phyloP scores from a whole-genome alignment of 2,888 invertebrate species.

The Nymphalis urticae region DNA sequence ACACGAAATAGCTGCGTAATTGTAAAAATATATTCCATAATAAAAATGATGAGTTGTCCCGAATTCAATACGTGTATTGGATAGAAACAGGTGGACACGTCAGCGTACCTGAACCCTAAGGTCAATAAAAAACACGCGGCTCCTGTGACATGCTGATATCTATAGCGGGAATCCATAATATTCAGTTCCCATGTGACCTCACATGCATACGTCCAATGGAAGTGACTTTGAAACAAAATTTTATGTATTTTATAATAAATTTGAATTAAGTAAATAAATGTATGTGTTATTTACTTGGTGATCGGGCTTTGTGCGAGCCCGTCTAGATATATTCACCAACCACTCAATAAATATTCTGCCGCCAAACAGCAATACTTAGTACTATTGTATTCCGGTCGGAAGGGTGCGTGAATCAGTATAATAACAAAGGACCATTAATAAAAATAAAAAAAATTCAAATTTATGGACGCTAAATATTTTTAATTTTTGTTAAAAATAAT shows the following conservation, averaged over 20 bases:
- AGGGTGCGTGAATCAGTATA: too few relatives aligned
- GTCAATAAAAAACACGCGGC: constrained; percentile 65
- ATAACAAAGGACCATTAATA: too few relatives aligned
- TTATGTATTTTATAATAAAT: not conserved
- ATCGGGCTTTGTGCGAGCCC: too few relatives aligned
- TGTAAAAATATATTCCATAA: not conserved
- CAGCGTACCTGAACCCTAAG: constrained; percentile 24
- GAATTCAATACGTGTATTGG: constrained; percentile 23
- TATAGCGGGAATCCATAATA: constrained; percentile 61
- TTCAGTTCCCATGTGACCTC: constrained; percentile 38
- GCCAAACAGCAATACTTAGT: too few relatives aligned
- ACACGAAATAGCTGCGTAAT: too few relatives aligned
- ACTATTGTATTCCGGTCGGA: too few relatives aligned
- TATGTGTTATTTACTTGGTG: too few relatives aligned
- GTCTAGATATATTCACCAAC: too few relatives aligned
- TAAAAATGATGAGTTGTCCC: not conserved
- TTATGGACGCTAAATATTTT: too few relatives aligned
- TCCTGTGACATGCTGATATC: constrained; percentile 66
- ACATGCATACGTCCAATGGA: constrained; percentile 39
- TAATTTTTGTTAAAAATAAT: too few relatives aligned
- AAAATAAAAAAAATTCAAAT: too few relatives aligned
- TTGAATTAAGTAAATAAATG: not conserved
- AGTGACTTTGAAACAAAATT: constrained; percentile 18
- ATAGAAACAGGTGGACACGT: constrained; percentile 32
- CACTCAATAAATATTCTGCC: too few relatives aligned